phyloP scores from a whole-genome alignment of 1,140 invertebrate species.

The Zaprionus davidi region DNA sequence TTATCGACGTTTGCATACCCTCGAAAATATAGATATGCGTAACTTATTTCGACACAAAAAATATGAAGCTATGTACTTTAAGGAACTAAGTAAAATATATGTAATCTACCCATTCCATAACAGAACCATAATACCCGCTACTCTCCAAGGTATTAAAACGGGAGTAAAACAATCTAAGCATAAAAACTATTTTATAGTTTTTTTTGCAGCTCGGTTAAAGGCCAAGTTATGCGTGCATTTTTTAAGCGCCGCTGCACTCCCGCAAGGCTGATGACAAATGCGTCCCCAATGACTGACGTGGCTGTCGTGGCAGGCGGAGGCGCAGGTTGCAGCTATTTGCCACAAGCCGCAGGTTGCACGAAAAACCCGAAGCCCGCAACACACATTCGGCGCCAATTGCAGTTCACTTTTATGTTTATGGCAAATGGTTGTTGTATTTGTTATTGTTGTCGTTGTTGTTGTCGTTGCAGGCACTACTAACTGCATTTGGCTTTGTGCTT shows the following conservation, averaged over 20 bases:
- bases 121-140: not conserved
- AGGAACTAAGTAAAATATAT: too few species aligned
- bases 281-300: slow-evolving; percentile 59
- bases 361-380: slow-evolving; percentile 26
- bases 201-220: slow-evolving; percentile 61
- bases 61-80: too few species aligned
- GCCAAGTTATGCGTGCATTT: slow-evolving; percentile 68
- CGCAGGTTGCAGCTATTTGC: slow-evolving; percentile 17
- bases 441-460: slow-evolving; percentile 8
- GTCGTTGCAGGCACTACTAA: slow-evolving; percentile 32
- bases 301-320: not conserved
- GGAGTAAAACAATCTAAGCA: slow-evolving; percentile 46
- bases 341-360: slow-evolving; percentile 11
- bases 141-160: slow-evolving; percentile 1
- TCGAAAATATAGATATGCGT: not conserved
- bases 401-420: slow-evolving; percentile 56
- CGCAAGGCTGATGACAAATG: slow-evolving; percentile 62
- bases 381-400: slow-evolving; percentile 58
- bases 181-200: slow-evolving; percentile 60
- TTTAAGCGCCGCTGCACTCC: slow-evolving; percentile 49
- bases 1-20: not conserved
- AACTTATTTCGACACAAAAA: too few species aligned
- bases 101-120: not conserved
- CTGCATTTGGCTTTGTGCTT: slow-evolving; percentile 54
- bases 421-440: slow-evolving; percentile 40